Base-by-base conservation (phyloP, 2,888 invertebrate species). In the Sphaerophoria rueppellii region DNA sequence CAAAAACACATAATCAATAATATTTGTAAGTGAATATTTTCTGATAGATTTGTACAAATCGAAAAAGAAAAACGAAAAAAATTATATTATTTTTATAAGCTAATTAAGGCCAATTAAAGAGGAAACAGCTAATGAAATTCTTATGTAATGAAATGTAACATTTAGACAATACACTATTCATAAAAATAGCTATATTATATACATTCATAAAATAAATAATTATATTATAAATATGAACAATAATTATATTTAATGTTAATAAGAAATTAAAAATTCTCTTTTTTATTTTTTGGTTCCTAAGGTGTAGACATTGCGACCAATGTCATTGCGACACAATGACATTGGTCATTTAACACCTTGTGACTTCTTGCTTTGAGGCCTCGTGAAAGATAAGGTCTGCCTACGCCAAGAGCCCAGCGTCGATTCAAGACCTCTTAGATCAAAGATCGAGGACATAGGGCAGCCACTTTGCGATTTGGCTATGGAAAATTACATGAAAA, bases 31-130 rank as follows among this genome's bases (percentile, higher is more conserved):
- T 69, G 48, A 77, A 85, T 85, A 85, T 85, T 85, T 85, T 81
- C 85, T 81, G 81, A 85, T 73, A 81, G 72, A 85, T 81, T 85
- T 85, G 81, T 85, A 85, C 85, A 85, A 85, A 82, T 73, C 12
- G 16, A 16, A 50, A 16, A 46, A 14, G 16, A 50, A 14, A 50
- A 60, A 40, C 7, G 40, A 14, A 9, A 40, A 58, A 58, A 40
- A 24, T 2, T 1, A 50, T 24, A 46, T 58, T 83, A 83, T 85
- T 83, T 85, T 85, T 85, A 77, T 85, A 85, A 82, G 81, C 81
- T 81, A 76, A 70, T 81, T 85, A 81, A 81, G 76, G 76, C 80
- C 70, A 73, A 80, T 7, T 58, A 16, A 70, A 43, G 50, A 69
- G 46, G 54, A 63, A 40, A 60, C 61, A 85, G 85, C 76, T 75